A percentile compares a stretch with the other conserved stretches of the same genome.
These are phyloP conservation scores for Tenebrosternarchus preto DNA, from an alignment of 2,113 vertebrate species.

Conservation along the genomic window DNA sequence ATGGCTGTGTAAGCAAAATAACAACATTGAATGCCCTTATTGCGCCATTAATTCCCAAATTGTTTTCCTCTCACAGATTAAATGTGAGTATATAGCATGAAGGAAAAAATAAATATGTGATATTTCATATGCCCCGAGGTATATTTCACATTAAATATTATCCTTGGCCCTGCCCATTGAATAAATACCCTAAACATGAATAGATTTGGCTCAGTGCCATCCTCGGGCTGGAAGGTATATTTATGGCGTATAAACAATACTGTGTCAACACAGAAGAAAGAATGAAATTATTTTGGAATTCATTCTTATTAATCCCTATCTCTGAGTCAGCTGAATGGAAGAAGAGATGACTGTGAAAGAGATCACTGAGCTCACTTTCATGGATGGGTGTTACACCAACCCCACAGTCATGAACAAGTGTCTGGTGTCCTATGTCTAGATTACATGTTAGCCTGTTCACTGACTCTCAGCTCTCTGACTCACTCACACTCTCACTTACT, in stretches of 20 bases:
- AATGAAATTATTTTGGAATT: constrained; percentile 79
- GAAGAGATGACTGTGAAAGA: neutral
- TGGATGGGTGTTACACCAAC: neutral
- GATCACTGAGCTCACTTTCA: neutral
- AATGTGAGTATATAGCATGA: constrained; percentile 70
- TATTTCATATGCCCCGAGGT: constrained; percentile 81
- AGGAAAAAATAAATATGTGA: constrained; percentile 81
- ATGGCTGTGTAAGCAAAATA: constrained; percentile 51
- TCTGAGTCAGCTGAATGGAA: constrained; percentile 52
- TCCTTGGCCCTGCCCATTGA: constrained; percentile 82
- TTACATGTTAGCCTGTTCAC: constrained; percentile 41
- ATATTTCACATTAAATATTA: constrained; percentile 90
- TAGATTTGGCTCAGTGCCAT: constrained; percentile 81
- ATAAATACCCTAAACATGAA: constrained; percentile 90
- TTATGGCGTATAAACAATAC: constrained; percentile 89
- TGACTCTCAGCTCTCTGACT: constrained; percentile 23
- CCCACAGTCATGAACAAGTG: constrained; percentile 18
- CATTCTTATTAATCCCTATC: constrained; percentile 80
- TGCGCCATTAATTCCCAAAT: constrained; percentile 73
- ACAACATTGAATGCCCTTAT: constrained; percentile 63
- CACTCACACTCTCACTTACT: constrained; percentile 25
- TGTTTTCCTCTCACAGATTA: constrained; percentile 72
- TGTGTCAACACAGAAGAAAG: constrained; percentile 83
- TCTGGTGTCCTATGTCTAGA: constrained; percentile 25
- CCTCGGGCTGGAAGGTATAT: constrained; percentile 86